phyloP scores from a whole-genome alignment of 2,888 invertebrate species.

The Dioctria rufipes region DNA sequence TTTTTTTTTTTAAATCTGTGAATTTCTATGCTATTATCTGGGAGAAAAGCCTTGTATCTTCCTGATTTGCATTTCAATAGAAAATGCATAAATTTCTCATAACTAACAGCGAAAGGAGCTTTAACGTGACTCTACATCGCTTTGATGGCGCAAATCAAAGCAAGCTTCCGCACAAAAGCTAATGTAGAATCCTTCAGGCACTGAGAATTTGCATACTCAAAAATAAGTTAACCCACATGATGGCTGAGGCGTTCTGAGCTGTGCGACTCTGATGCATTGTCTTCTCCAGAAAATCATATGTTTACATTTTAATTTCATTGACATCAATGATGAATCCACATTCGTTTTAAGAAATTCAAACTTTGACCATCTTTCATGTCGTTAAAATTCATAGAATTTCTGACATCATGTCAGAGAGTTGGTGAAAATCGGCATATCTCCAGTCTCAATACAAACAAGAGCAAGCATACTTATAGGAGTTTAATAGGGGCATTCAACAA shows the following conservation, averaged over 20 bases:
- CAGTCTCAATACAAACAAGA: too few relatives aligned
- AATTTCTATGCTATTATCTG: conserved; percentile 5
- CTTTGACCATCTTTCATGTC: too few relatives aligned
- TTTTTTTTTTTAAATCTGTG: neutral
- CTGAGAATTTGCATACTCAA: conserved; percentile 11
- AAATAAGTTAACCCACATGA: conserved; percentile 4
- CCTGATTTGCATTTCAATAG: conserved; percentile 33
- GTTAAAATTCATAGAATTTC: too few relatives aligned
- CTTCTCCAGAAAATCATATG: neutral
- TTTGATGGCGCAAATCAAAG: conserved; percentile 28
- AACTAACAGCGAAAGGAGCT: neutral
- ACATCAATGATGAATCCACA: too few relatives aligned
- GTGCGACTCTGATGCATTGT: neutral
- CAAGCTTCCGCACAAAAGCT: conserved; percentile 10
- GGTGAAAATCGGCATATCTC: too few relatives aligned
- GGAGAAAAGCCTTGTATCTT: neutral
- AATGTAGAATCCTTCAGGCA: neutral
- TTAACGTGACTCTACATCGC: neutral
- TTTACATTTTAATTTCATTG: too few relatives aligned
- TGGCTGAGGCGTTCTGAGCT: neutral
- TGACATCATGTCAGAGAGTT: too few relatives aligned
- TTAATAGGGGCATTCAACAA: conserved; percentile 54
- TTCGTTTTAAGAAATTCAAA: too few relatives aligned
- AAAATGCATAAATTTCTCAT: conserved; percentile 37
- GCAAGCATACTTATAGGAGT: conserved; percentile 1